phyloP scores from a whole-genome alignment of 2,113 vertebrate species.

The Pelmatolapia mariae region DNA sequence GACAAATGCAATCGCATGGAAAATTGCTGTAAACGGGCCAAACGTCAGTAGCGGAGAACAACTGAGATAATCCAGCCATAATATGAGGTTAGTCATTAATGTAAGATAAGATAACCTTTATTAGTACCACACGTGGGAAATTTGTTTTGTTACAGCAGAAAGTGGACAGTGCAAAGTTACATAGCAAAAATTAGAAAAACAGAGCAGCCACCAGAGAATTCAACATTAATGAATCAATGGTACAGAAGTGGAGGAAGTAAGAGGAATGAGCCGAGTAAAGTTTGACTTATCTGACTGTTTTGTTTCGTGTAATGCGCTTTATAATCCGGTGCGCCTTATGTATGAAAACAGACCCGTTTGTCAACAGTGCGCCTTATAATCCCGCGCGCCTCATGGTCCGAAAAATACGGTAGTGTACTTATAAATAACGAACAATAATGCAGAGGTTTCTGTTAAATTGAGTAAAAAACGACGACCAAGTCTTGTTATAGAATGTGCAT shows the following conservation, averaged over 20 bases:
- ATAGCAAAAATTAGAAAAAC: not conserved
- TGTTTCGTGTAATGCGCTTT: not conserved
- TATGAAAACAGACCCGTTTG: not conserved
- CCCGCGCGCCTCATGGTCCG: accelerated
- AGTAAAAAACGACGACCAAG: not conserved
- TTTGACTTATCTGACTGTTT: not conserved
- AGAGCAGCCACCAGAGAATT: not conserved
- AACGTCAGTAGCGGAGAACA: too few relatives aligned
- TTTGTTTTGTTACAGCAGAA: not conserved
- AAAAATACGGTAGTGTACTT: not conserved
- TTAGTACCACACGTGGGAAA: too few relatives aligned
- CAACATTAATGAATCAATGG: not conserved
- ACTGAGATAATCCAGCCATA: too few relatives aligned
- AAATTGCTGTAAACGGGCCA: too few relatives aligned
- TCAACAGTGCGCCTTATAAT: not conserved
- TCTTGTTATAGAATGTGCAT: not conserved
- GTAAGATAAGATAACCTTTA: too few relatives aligned
- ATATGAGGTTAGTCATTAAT: too few relatives aligned
- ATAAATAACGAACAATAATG: not conserved
- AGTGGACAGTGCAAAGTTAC: not conserved
- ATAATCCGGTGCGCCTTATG: not conserved
- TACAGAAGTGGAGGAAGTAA: not conserved
- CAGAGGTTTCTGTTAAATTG: not conserved
- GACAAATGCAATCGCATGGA: too few relatives aligned
- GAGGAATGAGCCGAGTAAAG: not conserved